Evolutionary conservation across 2,888 invertebrate species (phyloP).

Genomic region (Vanessa cardui): DNA sequence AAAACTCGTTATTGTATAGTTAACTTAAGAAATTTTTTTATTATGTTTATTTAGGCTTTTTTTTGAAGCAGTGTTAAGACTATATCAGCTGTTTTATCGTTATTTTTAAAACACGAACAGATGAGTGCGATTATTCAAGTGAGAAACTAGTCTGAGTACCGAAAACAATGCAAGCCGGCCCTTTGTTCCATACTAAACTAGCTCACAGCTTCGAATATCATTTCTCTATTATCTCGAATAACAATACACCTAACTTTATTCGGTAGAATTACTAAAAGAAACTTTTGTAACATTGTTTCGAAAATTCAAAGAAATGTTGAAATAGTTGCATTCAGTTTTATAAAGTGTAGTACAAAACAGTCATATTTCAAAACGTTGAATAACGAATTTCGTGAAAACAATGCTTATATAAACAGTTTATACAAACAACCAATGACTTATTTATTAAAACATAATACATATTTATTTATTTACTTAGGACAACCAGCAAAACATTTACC

Average conservation of each 20-base stretch:
- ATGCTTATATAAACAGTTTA: not conserved
- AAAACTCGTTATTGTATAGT: too few species aligned
- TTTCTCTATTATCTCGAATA: constrained; percentile 30
- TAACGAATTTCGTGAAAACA: constrained; percentile 1
- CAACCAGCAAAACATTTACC: too few species aligned
- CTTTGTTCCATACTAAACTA: constrained; percentile 30
- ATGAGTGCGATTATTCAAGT: constrained; percentile 24
- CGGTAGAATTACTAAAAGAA: constrained; percentile 17
- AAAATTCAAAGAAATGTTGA: constrained; percentile 17
- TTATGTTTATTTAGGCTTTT: too few species aligned
- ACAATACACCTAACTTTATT: constrained; percentile 33
- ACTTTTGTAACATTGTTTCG: constrained; percentile 11
- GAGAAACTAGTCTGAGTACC: constrained; percentile 20
- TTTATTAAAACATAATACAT: too few species aligned
- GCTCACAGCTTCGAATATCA: constrained; percentile 28
- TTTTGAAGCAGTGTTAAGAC: too few species aligned
- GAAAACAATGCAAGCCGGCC: constrained; percentile 23
- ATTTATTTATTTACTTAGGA: too few species aligned
- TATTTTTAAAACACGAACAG: constrained; percentile 10
- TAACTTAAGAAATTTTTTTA: too few species aligned
- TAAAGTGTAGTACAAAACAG: not conserved
- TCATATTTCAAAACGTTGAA: not conserved
- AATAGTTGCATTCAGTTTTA: constrained; percentile 2
- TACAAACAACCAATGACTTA: not conserved
- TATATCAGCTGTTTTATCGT: not conserved